phyloP scores from a whole-genome alignment of 2,113 vertebrate species.

The Hemiprocne comata region DNA sequence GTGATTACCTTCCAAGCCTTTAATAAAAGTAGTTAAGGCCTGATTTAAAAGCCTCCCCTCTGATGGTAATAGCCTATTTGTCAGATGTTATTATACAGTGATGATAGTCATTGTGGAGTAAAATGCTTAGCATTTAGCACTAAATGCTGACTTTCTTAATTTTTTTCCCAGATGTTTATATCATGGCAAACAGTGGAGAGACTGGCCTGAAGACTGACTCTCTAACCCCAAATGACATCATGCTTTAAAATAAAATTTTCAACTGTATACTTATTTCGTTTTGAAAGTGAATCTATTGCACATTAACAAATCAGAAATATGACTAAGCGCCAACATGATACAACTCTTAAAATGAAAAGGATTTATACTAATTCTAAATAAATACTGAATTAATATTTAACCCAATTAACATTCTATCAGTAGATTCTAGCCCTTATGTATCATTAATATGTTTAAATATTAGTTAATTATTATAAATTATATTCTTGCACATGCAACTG shows the following conservation, averaged over 20 bases:
- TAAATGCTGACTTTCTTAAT: neutral
- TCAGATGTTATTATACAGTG: constrained; percentile 55
- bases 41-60: constrained; percentile 64
- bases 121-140: constrained; percentile 41
- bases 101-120: constrained; percentile 42
- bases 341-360: neutral
- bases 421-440: neutral
- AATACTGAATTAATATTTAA: neutral
- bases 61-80: constrained; percentile 63
- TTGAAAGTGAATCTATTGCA: neutral
- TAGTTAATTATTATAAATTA: neutral
- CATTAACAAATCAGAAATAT: neutral
- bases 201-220: neutral
- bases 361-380: neutral
- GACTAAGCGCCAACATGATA: neutral
- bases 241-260: neutral
- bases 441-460: neutral
- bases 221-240: neutral
- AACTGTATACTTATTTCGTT: neutral
- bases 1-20: constrained; percentile 63
- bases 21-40: constrained; percentile 54
- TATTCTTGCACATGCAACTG: neutral
- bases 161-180: neutral
- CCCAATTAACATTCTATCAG: neutral
- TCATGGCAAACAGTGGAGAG: neutral